A percentile compares a stretch with the other conserved stretches of the same genome.
phyloP scores from a whole-genome alignment of 2,888 invertebrate species.

The Pollenia griseotomentosa region DNA sequence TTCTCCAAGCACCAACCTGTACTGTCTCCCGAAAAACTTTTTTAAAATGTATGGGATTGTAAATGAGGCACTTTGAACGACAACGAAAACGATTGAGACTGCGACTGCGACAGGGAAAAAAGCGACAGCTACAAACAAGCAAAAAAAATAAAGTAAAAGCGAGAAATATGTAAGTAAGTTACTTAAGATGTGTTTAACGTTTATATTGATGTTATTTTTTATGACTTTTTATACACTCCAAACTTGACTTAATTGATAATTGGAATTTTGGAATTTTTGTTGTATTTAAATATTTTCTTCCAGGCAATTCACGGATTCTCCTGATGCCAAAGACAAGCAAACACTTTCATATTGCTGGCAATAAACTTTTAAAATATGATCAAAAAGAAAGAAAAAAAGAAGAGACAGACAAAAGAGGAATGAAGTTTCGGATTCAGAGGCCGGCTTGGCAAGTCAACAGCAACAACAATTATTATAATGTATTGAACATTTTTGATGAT shows the following conservation, averaged over 20 bases:
- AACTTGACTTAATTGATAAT: conserved; percentile 81
- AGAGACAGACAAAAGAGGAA: conserved; percentile 7
- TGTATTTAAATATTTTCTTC: conserved; percentile 68
- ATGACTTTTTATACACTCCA: conserved; percentile 74
- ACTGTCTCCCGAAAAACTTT: background rate
- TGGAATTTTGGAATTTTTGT: conserved; percentile 75
- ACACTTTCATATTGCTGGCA: conserved; percentile 41
- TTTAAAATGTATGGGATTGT: conserved; percentile 25
- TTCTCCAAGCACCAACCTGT: conserved; percentile 27
- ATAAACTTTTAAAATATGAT: conserved; percentile 31
- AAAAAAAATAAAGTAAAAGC: conserved; percentile 16
- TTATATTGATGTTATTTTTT: conserved; percentile 74
- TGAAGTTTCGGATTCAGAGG: conserved; percentile 30
- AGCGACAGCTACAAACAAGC: background rate
- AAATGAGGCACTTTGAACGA: conserved; percentile 42
- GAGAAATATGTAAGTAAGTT: conserved; percentile 74
- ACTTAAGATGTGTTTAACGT: conserved; percentile 75
- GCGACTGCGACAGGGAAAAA: background rate
- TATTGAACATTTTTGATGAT: conserved; percentile 51
- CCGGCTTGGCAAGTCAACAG: conserved; percentile 56
- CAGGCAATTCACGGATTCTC: conserved; percentile 45
- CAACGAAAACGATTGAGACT: background rate
- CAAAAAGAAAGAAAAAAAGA: conserved; percentile 34
- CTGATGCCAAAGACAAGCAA: conserved; percentile 27
- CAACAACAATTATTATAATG: conserved; percentile 71